A percentile compares a stretch with the other conserved stretches of the same genome.
Conservation (phyloP, 53 echinoderm and acorn worm genomes). For the Apostichopus leukothele region DNA sequence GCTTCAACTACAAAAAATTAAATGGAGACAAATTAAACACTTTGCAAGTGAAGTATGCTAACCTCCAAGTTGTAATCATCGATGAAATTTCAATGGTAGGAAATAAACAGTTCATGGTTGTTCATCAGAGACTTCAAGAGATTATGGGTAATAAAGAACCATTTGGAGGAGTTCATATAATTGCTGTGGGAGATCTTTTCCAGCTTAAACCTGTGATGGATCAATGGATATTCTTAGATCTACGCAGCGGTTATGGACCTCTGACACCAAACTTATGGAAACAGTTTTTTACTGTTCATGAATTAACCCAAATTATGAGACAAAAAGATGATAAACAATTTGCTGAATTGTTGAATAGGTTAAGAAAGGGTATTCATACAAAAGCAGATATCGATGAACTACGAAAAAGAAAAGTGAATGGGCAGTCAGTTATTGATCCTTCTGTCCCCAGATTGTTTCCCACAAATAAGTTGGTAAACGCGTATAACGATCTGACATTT, state of each 20-base stretch:
- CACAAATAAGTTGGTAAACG: neutral
- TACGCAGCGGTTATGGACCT: constrained; percentile 45
- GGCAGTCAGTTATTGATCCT: neutral
- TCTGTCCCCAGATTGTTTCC: constrained; percentile 35
- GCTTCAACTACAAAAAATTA: constrained; percentile 15
- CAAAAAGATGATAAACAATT: constrained; percentile 32
- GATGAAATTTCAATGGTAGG: constrained; percentile 63
- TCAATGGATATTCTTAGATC: constrained; percentile 44
- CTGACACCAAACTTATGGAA: constrained; percentile 22
- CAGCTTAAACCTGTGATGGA: constrained; percentile 56
- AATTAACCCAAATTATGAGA: constrained; percentile 33
- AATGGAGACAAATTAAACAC: constrained; percentile 19
- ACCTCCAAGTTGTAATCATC: constrained; percentile 43
- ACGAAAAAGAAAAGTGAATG: neutral
- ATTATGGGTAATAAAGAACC: neutral
- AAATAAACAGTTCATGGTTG: constrained; percentile 29
- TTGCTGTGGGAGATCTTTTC: constrained; percentile 43
- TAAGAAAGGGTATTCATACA: constrained; percentile 31
- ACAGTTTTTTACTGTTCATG: constrained; percentile 9
- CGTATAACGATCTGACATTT: too few relatives aligned
- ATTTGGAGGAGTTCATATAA: constrained; percentile 47
- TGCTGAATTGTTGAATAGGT: constrained; percentile 39
- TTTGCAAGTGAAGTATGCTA: constrained; percentile 25
- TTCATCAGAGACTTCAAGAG: constrained; percentile 40
- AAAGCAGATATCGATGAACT: neutral